These are phyloP conservation scores for Ips nitidus DNA, from an alignment of 1,140 invertebrate species.

Conservation along the genomic window DNA sequence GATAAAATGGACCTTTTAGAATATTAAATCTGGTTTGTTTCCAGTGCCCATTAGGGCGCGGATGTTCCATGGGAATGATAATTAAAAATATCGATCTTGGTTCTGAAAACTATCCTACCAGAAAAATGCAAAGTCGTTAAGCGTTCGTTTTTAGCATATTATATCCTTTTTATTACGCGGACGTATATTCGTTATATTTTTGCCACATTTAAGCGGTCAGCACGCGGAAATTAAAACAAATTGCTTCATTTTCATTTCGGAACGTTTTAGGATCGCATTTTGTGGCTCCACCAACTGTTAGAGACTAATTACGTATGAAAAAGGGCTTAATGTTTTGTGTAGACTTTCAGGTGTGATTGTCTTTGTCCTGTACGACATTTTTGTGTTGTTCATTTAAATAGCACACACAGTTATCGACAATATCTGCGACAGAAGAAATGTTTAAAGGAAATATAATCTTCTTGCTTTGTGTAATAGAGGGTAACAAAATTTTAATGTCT, in stretches of 20 bases:
- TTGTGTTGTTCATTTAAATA: no score
- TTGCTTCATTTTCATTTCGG: conserved; percentile 11
- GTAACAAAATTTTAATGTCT: no score
- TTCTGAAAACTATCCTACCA: not conserved
- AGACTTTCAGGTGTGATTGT: no score
- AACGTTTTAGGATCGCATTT: not conserved
- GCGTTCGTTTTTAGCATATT: conserved; percentile 7
- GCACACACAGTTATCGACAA: no score
- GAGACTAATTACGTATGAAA: no score
- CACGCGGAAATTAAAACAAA: conserved; percentile 16
- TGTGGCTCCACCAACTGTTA: no score
- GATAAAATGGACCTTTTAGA: conserved; percentile 22
- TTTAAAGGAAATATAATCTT: no score
- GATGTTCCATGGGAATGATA: not conserved
- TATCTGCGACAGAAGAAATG: no score
- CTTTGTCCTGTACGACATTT: no score
- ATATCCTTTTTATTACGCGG: conserved; percentile 15
- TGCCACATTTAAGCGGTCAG: conserved; percentile 4
- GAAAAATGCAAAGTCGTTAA: no score
- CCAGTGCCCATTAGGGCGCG: conserved; percentile 1
- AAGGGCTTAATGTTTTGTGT: no score
- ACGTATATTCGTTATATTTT: conserved; percentile 9
- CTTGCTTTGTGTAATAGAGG: no score
- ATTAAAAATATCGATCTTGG: not conserved
- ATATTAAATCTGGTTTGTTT: conserved; percentile 22